Percentiles rank a stretch among this genome's conserved stretches.
These are phyloP conservation scores for Holocentrus rufus DNA, from an alignment of 2,797 vertebrate species.

Conservation along the genomic window DNA sequence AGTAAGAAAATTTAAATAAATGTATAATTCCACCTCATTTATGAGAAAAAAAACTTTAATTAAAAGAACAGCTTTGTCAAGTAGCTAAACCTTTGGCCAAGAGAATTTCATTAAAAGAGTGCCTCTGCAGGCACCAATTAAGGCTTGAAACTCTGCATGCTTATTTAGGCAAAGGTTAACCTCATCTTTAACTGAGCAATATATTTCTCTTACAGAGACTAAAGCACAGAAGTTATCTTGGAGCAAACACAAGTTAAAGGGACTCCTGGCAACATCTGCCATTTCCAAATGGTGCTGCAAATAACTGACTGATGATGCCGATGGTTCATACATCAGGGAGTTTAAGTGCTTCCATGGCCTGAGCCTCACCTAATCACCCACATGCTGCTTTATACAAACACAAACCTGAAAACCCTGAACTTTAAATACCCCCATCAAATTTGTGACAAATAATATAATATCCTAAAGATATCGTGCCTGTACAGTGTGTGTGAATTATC, in stretches of 20 bases:
- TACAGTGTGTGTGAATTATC: neutral
- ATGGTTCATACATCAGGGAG: conserved; percentile 52
- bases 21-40: neutral
- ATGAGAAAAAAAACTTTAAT: neutral
- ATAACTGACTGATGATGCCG: conserved; percentile 62
- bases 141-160: conserved; percentile 18
- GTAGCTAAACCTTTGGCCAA: neutral
- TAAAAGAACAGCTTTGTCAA: conserved; percentile 7
- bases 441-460: conserved; percentile 16
- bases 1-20: conserved; percentile 6
- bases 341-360: conserved; percentile 57
- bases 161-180: conserved; percentile 40
- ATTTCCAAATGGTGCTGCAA: conserved; percentile 47
- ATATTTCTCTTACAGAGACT: conserved; percentile 42
- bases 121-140: conserved; percentile 10
- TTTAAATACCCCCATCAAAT: conserved; percentile 17
- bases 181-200: neutral
- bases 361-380: conserved; percentile 43
- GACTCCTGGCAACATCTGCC: conserved; percentile 52
- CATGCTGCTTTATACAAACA: conserved; percentile 7
- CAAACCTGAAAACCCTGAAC: conserved; percentile 37
- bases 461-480: neutral
- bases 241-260: conserved; percentile 19
- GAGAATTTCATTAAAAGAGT: conserved; percentile 23
- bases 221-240: conserved; percentile 27